phyloP scores from a whole-genome alignment of 2,113 vertebrate genomes.

The Antennarius striatus region DNA sequence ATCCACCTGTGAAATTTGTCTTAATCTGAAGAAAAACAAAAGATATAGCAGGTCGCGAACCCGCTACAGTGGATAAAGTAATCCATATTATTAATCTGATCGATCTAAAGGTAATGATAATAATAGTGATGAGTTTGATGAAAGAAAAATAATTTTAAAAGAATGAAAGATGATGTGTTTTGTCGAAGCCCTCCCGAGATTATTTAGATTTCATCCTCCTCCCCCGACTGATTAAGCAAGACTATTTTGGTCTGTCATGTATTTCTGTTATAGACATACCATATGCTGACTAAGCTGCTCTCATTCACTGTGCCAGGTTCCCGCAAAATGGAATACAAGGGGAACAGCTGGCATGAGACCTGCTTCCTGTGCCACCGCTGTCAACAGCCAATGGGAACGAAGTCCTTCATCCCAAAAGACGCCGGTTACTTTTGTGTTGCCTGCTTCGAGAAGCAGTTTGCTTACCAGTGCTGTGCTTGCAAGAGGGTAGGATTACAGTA shows the following conservation, averaged over 20 bases:
- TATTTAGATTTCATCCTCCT: conserved; percentile 9
- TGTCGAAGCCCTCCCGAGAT: not conserved
- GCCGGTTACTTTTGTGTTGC: conserved; percentile 89
- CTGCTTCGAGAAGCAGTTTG: conserved; percentile 97
- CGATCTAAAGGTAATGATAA: too few relatives aligned
- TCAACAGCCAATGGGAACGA: conserved; percentile 96
- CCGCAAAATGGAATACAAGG: conserved; percentile 98
- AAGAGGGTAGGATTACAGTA: conserved; percentile 86
- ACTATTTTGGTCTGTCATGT: conserved; percentile 43
- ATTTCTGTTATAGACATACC: conserved; percentile 49
- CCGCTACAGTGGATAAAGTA: too few relatives aligned
- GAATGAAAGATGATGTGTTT: too few relatives aligned
- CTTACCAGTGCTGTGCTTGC: conserved; percentile 90
- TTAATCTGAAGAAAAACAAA: too few relatives aligned
- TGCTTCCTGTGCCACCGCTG: conserved; percentile 95
- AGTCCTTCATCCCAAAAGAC: conserved; percentile 98
- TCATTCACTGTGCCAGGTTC: conserved; percentile 82
- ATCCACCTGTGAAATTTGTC: too few relatives aligned
- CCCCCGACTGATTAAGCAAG: conserved; percentile 17
- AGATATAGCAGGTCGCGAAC: too few relatives aligned
- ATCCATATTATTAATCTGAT: too few relatives aligned
- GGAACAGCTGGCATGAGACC: conserved; percentile 98
- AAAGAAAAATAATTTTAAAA: too few relatives aligned
- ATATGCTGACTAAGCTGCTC: conserved; percentile 69
- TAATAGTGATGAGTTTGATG: not conserved